Evolutionary conservation across 35 echinoderm and acorn worm genomes (phyloP).

Genomic region (Eucidaris tribuloides): DNA sequence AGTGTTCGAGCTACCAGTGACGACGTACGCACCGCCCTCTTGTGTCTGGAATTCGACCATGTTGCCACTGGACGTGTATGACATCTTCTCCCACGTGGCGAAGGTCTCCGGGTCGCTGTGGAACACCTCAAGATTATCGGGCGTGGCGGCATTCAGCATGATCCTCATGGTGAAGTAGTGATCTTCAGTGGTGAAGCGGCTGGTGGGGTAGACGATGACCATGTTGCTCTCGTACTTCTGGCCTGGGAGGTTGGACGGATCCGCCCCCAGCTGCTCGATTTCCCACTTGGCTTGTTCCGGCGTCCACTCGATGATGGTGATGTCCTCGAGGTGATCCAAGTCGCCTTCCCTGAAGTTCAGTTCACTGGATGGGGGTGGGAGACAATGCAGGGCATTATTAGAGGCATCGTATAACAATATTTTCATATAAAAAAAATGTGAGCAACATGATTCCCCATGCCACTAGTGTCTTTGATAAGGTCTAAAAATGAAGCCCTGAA

Average conservation of each 20-base stretch:
- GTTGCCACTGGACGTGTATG: constrained; percentile 13
- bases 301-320: constrained; percentile 79
- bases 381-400: too few species aligned
- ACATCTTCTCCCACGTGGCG: constrained; percentile 67
- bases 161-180: constrained; percentile 56
- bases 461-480: too few species aligned
- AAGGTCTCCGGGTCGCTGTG: constrained; percentile 62
- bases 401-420: too few species aligned
- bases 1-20: constrained; percentile 25
- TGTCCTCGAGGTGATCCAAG: constrained; percentile 76
- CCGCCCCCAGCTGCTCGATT: constrained; percentile 18
- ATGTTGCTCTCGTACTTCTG: constrained; percentile 70
- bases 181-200: constrained; percentile 57
- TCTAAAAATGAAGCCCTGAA: too few species aligned
- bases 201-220: constrained; percentile 57
- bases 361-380: constrained; percentile 48
- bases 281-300: constrained; percentile 44
- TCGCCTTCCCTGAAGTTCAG: constrained; percentile 61
- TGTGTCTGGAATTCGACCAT: constrained; percentile 44
- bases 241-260: constrained; percentile 49
- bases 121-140: constrained; percentile 61
- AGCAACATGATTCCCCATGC: too few species aligned
- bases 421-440: too few species aligned
- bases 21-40: constrained; percentile 64
- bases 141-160: constrained; percentile 17